Evolutionary conservation across 2,113 vertebrate genomes (phyloP), one percentile per base, ranked within the genome.

Genomic region (Triplophysa rosa): DNA sequence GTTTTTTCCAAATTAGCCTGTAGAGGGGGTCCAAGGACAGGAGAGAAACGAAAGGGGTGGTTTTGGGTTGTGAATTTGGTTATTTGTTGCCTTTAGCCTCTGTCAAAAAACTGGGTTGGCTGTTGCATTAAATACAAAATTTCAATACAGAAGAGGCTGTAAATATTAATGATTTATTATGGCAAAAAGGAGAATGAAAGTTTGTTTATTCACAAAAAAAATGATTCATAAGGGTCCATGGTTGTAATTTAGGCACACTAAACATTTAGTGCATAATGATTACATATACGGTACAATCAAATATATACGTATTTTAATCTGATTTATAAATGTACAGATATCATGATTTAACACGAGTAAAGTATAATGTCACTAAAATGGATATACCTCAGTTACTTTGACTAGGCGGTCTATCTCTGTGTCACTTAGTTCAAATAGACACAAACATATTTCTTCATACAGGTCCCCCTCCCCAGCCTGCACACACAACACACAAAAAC

Each of bases 361-460:
- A 37, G 33, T 40, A 42, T 45, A 21, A 54, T 56, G 54, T 77
- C 8, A 21, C 17, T 9, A n/a, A 5, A 29, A 6, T 14, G 11
- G 6, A 21, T 19, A 88, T 94, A 99, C 97, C 96, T 96, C 88
- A 5, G 92, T 93, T 63, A 95, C 86, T 33, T 83, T 89, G 73
- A 90, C 37, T 67, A 96, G 89, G 54, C 87, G 91, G 75, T 91
- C 92, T 13, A 94, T 91, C 64, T 96, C 94, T 8, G 91, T 87
- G 80, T 97, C 95, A 0, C 89, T 80, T 93, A 99, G 92, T 93
- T 98, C 96, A 1, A 94, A 97, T 73, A 99, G 90, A 86, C 97
- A 99, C 77, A 93, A 96, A 87, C 94, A 87, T 66, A 93, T 40
- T 10, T 85, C 82, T 2, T 94, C 80, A 77, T 98, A 98, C 23